Conservation (phyloP, 2,113 vertebrate genomes). For the Lanius ludovicianus region DNA sequence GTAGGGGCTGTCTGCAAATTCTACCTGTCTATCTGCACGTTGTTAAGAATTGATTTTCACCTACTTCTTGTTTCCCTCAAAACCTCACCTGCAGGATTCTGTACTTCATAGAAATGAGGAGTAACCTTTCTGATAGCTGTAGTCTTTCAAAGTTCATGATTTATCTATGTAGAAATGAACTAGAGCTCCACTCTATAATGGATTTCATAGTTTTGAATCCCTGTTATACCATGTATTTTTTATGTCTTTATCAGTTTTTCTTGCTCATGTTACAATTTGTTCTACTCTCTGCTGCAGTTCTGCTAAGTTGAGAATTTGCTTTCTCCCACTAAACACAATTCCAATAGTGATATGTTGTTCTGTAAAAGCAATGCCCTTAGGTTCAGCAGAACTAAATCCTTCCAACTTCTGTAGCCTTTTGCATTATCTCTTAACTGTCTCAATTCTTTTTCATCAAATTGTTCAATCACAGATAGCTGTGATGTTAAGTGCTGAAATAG, state of each 20-base stretch:
- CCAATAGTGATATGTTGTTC: neutral
- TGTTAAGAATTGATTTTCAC: neutral
- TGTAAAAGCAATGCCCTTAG: neutral
- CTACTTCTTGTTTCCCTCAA: neutral
- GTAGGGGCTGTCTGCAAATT: neutral
- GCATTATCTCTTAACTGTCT: neutral
- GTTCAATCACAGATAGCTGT: neutral
- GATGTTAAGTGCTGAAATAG: neutral
- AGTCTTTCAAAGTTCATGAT: neutral
- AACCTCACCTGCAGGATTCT: neutral
- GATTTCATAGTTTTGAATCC: constrained; percentile 4
- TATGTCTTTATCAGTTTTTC: neutral
- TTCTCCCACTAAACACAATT: neutral
- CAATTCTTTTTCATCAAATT: neutral
- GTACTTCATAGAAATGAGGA: neutral
- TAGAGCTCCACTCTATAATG: neutral
- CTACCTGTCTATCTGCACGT: neutral
- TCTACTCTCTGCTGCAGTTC: neutral
- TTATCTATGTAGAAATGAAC: neutral
- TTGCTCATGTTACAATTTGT: neutral
- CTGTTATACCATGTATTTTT: neutral
- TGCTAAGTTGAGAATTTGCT: neutral
- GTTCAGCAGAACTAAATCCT: neutral
- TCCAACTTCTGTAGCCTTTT: neutral
- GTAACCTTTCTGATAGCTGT: neutral